phyloP scores from a whole-genome alignment of 2,888 invertebrate genomes.

The Cerceris rybyensis region DNA sequence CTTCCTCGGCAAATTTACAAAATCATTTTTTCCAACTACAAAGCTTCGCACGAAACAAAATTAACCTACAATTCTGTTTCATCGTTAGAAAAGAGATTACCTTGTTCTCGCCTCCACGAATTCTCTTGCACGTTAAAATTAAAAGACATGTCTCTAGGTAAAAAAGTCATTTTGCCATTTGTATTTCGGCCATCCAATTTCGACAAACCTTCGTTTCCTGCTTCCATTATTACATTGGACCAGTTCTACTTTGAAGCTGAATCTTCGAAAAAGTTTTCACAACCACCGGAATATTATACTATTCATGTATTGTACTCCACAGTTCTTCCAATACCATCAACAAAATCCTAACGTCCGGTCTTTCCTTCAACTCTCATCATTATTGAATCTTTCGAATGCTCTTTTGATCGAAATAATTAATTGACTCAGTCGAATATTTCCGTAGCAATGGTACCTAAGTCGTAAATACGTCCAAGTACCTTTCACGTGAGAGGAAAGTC shows the following conservation, averaged over 20 bases:
- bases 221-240: slow-evolving; percentile 57
- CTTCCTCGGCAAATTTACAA: too few relatives aligned
- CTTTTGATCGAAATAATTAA: slow-evolving; percentile 35
- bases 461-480: not conserved
- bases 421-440: slow-evolving; percentile 20
- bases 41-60: too few relatives aligned
- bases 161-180: slow-evolving; percentile 44
- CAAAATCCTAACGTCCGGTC: slow-evolving; percentile 18
- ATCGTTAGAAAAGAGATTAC: too few relatives aligned
- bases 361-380: slow-evolving; percentile 1
- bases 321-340: slow-evolving; percentile 20
- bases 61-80: too few relatives aligned
- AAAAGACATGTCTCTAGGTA: not conserved
- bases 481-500: not conserved
- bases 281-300: slow-evolving; percentile 42
- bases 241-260: slow-evolving; percentile 50
- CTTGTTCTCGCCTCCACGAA: too few relatives aligned
- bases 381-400: not conserved
- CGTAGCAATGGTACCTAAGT: not conserved
- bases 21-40: too few relatives aligned
- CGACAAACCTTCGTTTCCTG: slow-evolving; percentile 47
- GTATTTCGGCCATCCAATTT: slow-evolving; percentile 56
- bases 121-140: too few relatives aligned
- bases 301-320: slow-evolving; percentile 11
- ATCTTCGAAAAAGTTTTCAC: slow-evolving; percentile 46